These are phyloP conservation scores for Hipposideros larvatus DNA, from an alignment of 2,797 vertebrate species.

Conservation along the genomic window DNA sequence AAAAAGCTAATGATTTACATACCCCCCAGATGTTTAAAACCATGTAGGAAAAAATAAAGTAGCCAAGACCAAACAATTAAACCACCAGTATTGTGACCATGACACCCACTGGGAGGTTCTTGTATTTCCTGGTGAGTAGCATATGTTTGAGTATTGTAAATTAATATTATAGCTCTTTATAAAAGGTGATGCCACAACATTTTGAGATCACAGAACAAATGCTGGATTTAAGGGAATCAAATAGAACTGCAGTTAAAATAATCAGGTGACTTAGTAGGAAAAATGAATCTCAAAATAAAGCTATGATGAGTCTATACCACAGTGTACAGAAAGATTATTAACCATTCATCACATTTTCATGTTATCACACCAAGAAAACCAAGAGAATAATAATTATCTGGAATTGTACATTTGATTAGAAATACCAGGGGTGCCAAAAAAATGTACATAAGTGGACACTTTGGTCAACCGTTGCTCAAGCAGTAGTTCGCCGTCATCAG, in stretches of 20 bases:
- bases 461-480: too few species aligned
- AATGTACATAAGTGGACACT: too few species aligned
- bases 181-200: constrained; percentile 74
- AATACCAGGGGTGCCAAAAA: not conserved
- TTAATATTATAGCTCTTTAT: constrained; percentile 76
- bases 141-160: constrained; percentile 77
- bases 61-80: constrained; percentile 31
- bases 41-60: constrained; percentile 45
- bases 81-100: constrained; percentile 35
- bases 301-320: not conserved
- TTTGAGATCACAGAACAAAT: constrained; percentile 80
- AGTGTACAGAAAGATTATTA: not conserved
- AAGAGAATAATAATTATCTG: not conserved
- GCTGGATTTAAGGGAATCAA: constrained; percentile 70
- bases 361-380: not conserved
- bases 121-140: constrained; percentile 75
- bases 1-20: constrained; percentile 68
- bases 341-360: not conserved
- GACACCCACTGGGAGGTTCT: constrained; percentile 58
- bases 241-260: constrained; percentile 63
- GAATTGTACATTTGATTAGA: not conserved
- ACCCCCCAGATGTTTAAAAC: constrained; percentile 57
- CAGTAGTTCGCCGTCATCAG: too few species aligned
- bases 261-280: not conserved
- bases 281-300: not conserved